A percentile compares a stretch with the other conserved stretches of the same genome.
phyloP scores from a whole-genome alignment of 2,888 invertebrate genomes.

The Himalopsyche japonica region DNA sequence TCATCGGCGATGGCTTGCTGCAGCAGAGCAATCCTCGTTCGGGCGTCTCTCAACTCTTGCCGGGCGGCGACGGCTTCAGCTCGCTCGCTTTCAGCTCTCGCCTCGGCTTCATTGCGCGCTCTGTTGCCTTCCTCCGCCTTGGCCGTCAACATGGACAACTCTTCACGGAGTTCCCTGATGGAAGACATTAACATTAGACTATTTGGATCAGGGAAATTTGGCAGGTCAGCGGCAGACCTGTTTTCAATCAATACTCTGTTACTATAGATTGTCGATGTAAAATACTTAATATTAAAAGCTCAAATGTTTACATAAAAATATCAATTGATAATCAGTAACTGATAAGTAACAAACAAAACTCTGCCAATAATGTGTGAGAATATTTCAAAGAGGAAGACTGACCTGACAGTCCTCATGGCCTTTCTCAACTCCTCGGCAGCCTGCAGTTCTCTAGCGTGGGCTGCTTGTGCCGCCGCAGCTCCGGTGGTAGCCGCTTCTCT shows the following conservation, averaged over 20 bases:
- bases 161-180: slow-evolving; percentile 75
- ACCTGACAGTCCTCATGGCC: slow-evolving; percentile 68
- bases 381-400: slow-evolving; percentile 25
- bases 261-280: too few relatives aligned
- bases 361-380: too few relatives aligned
- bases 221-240: too few relatives aligned
- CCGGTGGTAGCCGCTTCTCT: slow-evolving; percentile 55
- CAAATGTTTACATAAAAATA: too few relatives aligned
- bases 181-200: background rate
- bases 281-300: too few relatives aligned
- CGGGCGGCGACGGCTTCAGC: slow-evolving; percentile 72
- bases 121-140: slow-evolving; percentile 77
- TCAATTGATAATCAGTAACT: too few relatives aligned
- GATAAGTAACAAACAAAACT: too few relatives aligned
- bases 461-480: slow-evolving; percentile 67
- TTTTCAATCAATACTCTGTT: too few relatives aligned
- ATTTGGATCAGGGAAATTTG: too few relatives aligned
- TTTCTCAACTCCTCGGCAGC: slow-evolving; percentile 80
- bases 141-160: slow-evolving; percentile 69
- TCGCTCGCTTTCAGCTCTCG: slow-evolving; percentile 70
- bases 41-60: slow-evolving; percentile 83
- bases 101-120: slow-evolving; percentile 76
- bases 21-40: slow-evolving; percentile 87
- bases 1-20: slow-evolving; percentile 92
- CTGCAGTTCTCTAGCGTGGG: slow-evolving; percentile 73